Percentiles rank a stretch among this genome's conserved stretches.
Evolutionary conservation across 2,113 vertebrate species (phyloP).

Genomic region (Corapipo altera): DNA sequence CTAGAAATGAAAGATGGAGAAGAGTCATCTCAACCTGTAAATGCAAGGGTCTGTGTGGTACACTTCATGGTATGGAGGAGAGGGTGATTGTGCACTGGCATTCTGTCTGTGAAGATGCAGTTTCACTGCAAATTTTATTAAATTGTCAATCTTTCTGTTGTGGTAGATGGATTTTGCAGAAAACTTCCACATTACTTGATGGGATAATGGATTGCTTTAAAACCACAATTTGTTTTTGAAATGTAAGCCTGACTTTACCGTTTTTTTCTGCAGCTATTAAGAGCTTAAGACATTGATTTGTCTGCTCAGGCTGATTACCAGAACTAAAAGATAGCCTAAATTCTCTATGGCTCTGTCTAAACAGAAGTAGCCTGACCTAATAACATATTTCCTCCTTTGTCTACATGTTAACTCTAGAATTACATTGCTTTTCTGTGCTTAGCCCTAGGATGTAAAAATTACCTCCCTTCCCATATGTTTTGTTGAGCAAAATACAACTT

Average conservation of each 20-base stretch:
- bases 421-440: not conserved
- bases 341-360: slow-evolving; percentile 1
- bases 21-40: not conserved
- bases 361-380: not conserved
- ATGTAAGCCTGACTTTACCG: not conserved
- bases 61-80: not conserved
- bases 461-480: not conserved
- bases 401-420: not conserved
- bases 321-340: not conserved
- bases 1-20: not conserved
- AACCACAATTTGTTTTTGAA: not conserved
- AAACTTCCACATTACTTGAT: not conserved
- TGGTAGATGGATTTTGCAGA: not conserved
- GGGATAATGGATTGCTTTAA: not conserved
- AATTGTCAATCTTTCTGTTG: not conserved
- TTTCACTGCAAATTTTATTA: not conserved
- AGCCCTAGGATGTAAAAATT: not conserved
- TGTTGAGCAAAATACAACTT: not conserved
- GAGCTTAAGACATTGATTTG: slow-evolving; percentile 10
- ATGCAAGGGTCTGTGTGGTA: not conserved
- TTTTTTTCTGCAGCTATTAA: not conserved
- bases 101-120: not conserved
- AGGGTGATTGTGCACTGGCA: not conserved
- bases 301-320: not conserved
- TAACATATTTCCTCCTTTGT: not conserved